phyloP scores from a whole-genome alignment of 1,140 invertebrate genomes.

The Elysia chlorotica region DNA sequence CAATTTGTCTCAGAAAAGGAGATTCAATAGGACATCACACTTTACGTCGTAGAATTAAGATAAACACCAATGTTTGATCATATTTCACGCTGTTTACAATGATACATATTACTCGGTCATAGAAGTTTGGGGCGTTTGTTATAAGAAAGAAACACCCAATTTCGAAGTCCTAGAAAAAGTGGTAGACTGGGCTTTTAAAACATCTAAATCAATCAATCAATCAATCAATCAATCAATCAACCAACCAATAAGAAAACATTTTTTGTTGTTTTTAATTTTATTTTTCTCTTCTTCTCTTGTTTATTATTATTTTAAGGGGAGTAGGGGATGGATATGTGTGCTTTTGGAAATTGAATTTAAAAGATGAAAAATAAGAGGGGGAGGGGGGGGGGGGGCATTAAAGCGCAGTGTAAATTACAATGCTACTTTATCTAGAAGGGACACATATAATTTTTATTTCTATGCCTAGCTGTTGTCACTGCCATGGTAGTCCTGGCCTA shows the following conservation, averaged over 20 bases:
- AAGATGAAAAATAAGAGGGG: background rate
- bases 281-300: background rate
- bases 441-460: background rate
- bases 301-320: background rate
- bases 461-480: background rate
- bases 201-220: background rate
- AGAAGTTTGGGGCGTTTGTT: no score
- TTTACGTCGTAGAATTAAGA: background rate
- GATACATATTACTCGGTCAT: no score
- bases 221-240: no score
- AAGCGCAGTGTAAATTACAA: background rate
- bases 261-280: background rate
- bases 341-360: background rate
- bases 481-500: background rate
- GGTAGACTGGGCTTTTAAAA: background rate
- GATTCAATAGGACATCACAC: background rate
- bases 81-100: no score
- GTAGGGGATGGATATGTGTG: background rate
- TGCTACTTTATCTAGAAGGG: background rate
- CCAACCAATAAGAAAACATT: no score
- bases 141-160: no score
- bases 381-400: background rate
- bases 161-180: no score
- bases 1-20: background rate
- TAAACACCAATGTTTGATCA: background rate